These are phyloP conservation scores for Hycleus phaleratus DNA, from an alignment of 1,140 invertebrate genomes.

Conservation along the genomic window DNA sequence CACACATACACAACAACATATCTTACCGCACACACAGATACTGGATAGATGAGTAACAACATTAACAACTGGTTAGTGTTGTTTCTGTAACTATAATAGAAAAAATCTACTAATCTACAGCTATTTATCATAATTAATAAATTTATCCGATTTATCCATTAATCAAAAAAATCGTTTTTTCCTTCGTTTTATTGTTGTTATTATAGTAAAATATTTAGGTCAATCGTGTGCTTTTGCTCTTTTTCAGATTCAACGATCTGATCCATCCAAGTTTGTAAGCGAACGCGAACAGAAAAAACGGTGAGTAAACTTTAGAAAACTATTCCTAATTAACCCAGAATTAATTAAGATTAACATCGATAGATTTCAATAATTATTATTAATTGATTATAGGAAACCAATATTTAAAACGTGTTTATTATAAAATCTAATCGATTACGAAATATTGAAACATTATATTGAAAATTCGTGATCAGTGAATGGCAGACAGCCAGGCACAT, in stretches of 20 bases:
- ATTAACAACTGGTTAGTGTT: no score
- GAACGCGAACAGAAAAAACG: not conserved
- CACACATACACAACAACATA: slow-evolving; percentile 1
- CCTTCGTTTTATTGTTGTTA: no score
- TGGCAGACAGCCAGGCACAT: not conserved
- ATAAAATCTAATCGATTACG: slow-evolving; percentile 4
- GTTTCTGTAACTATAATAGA: no score
- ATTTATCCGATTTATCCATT: not conserved
- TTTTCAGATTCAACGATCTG: not conserved
- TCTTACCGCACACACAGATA: not conserved
- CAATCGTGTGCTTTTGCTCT: not conserved
- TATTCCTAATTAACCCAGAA: not conserved
- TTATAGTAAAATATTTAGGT: no score
- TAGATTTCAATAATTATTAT: not conserved
- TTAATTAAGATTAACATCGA: slow-evolving; percentile 8
- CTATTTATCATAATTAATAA: slow-evolving; percentile 2
- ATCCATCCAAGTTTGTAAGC: not conserved
- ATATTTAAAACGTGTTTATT: slow-evolving; percentile 4
- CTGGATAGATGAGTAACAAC: not conserved
- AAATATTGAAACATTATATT: slow-evolving; percentile 7
- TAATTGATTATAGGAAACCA: slow-evolving; percentile 2
- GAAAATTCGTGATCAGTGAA: slow-evolving; percentile 15
- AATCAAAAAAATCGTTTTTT: not conserved
- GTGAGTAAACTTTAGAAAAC: no score
- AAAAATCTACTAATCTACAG: not conserved